Base-by-base conservation (phyloP, 2,797 vertebrate species). In the Gymnothorax reevesii region DNA sequence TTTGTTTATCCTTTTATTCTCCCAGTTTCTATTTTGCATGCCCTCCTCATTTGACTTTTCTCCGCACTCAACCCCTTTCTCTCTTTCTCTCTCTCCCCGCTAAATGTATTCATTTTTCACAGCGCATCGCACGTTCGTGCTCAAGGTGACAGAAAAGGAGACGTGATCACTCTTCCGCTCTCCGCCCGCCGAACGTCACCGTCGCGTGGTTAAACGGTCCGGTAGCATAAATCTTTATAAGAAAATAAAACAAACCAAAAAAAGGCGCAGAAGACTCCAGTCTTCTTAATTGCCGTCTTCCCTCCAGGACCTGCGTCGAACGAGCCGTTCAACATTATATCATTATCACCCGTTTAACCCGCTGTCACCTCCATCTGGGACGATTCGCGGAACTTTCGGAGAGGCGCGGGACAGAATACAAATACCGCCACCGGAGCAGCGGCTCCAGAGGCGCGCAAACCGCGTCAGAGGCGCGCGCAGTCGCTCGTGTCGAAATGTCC, bases 111-210 rank as follows among this genome's bases (percentile, higher is more conserved):
- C 3, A 17, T n/a, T 4, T 57, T 22, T 57, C 12, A 82, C 20
- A 7, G 64, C 5, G 64, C 5, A 7, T 69, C 64, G 5, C 79
- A 4, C 79, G 4, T 9, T 33, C 84, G 62, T 79, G 83, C 84
- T 89, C 87, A 88, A 91, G 89, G 90, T 83, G 85, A 88, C 59
- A 69, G 57, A 15, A 60, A 85, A 88, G 84, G 73, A 90, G 82
- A 85, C 55, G 57, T 86, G 22, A 84, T 88, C 52, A 33, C 59
- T 82, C 77, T 80, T 54, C 83, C 57, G 33, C 57, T 57, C 3
- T 79, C 75, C 83, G 57, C 86, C 17, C 33, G 27, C 4, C 52
- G 4, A 15, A 52, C 49, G 73, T 49, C 33, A 10, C 13, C 73
- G 9, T 13, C 73, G 13, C 73, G 33, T 77, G 73, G 13, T 12